Evolutionary conservation across 92 coral and sea anemone species (phyloP).

Genomic region (Epizoanthus scotinus): DNA sequence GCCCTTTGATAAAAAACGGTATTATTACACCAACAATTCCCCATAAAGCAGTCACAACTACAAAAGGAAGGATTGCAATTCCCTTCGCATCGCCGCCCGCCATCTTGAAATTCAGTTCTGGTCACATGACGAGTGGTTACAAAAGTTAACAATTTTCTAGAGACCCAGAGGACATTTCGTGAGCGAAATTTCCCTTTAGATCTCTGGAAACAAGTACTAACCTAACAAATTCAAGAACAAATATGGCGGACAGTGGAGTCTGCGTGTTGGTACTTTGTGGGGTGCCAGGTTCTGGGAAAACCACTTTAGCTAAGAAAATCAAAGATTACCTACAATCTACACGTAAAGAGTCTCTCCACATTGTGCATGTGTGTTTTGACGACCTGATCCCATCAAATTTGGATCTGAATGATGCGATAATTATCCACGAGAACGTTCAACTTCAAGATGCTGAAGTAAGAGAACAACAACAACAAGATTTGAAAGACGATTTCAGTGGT

Average conservation of each 20-base stretch:
- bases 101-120: constrained; percentile 50
- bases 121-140: constrained; percentile 37
- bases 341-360: constrained; percentile 46
- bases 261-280: constrained; percentile 73
- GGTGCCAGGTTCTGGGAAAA: constrained; percentile 90
- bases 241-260: constrained; percentile 68
- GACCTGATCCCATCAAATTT: constrained; percentile 81
- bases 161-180: too few species aligned
- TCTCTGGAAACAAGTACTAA: too few species aligned
- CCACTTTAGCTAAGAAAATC: constrained; percentile 62
- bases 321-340: constrained; percentile 43
- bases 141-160: too few species aligned
- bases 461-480: too few species aligned
- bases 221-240: too few species aligned
- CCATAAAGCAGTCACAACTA: constrained; percentile 90
- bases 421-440: not conserved
- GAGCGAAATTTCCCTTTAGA: too few species aligned
- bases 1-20: constrained; percentile 91
- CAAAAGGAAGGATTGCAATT: constrained; percentile 75
- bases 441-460: not conserved
- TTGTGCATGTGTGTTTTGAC: constrained; percentile 80
- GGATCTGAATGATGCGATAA: constrained; percentile 35
- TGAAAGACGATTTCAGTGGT: not conserved
- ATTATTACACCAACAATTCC: constrained; percentile 78
- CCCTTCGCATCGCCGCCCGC: constrained; percentile 64